Evolutionary conservation across 2,888 invertebrate genomes (phyloP), one percentile per base, ranked within the genome.

Genomic region (Macropis europaea): DNA sequence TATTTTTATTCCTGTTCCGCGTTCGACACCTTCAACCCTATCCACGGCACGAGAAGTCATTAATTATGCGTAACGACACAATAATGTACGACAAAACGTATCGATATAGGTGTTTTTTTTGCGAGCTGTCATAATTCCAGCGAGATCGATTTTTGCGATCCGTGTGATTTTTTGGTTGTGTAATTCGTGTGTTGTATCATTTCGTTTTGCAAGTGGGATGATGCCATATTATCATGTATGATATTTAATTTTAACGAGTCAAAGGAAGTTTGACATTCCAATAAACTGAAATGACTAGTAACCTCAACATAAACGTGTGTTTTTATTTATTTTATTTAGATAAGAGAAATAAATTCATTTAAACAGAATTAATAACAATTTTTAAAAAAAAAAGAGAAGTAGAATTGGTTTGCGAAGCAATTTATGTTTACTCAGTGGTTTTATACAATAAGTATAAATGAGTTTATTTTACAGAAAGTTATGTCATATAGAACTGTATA

Each of bases 141-240:
- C 26, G 15, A n/a, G 4, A 56, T 43, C 64, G 13, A 11, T 53
- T 61, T 17, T 40, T 17, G 13, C 22, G 61, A 62, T 59, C 40
- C 15, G 22, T 0, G 22, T 13, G 30, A 47, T 38, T 52, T 22
- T 36, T 56, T 19, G 19, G 24, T 17, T 24, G 19, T 32, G 66
- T 63, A 47, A 47, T 54, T 34, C 54, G 64, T 54, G 47, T 54
- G 43, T 26, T 45, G 38, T 38, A 50, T 30, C 13, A 66, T 57
- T 69, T 50, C 19, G 48, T 56, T 43, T 66, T 66, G 66, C 45
- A 34, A 45, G 34, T 38, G 52, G 42, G 32, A 67, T 17, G 59
- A 69, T 52, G 69, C 69, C 67, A 69, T 69, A 69, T 59, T 69
- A 69, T 45, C 17, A 52, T 69, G 69, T 69, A 69, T 19, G 38